Conservation (phyloP, 2,888 invertebrate species). For the Trachelus tabidus region DNA sequence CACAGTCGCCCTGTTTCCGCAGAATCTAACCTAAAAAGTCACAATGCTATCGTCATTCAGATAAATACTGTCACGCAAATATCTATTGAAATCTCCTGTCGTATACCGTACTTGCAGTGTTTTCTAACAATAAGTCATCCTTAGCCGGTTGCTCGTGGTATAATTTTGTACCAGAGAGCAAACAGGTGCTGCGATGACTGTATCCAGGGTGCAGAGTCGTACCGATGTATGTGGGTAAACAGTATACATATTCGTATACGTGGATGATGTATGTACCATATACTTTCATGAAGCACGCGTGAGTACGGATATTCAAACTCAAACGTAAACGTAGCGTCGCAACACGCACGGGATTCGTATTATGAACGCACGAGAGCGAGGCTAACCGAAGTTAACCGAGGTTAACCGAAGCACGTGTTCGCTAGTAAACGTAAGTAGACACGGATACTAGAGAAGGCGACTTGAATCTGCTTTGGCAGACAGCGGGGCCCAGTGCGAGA, state of each 20-base stretch:
- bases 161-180: slow-evolving; percentile 19
- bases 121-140: neutral
- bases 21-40: no score
- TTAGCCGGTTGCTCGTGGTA: neutral
- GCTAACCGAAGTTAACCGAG: neutral
- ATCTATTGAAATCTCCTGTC: neutral
- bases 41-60: neutral
- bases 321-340: neutral
- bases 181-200: slow-evolving; percentile 21
- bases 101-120: neutral
- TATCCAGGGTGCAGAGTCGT: slow-evolving; percentile 10
- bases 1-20: no score
- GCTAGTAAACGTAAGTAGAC: neutral
- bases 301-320: neutral
- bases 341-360: neutral
- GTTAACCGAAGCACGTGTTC: neutral
- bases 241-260: neutral
- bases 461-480: neutral
- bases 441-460: neutral
- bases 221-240: neutral
- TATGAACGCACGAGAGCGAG: neutral
- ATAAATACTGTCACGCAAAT: neutral
- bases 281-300: neutral
- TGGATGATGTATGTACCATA: neutral
- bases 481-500: neutral